These are phyloP conservation scores for Pterocles orientalis DNA, from an alignment of 2,113 vertebrate genomes.

Conservation along the genomic window DNA sequence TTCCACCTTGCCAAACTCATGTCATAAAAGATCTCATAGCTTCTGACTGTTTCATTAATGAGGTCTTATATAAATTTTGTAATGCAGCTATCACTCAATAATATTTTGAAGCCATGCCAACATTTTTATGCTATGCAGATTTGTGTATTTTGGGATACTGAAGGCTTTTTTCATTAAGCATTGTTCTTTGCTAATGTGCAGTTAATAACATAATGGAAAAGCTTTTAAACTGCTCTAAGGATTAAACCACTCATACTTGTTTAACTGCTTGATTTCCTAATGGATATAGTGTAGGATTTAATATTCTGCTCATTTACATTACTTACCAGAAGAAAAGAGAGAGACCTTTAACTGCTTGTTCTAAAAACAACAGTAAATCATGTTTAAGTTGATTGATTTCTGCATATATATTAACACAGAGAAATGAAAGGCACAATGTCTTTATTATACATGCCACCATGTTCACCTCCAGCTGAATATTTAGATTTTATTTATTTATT, in stretches of 20 bases:
- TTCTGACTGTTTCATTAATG: background rate
- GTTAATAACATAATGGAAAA: slow-evolving; percentile 52
- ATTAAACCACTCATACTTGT: slow-evolving; percentile 37
- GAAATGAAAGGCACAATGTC: slow-evolving; percentile 5
- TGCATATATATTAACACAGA: background rate
- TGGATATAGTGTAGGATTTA: slow-evolving; percentile 46
- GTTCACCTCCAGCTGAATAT: background rate
- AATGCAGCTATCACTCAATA: background rate
- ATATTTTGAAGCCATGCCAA: background rate
- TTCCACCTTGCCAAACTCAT: background rate
- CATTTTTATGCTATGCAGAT: background rate
- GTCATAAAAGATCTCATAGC: background rate
- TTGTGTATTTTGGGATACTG: slow-evolving; percentile 20
- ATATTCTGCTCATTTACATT: slow-evolving; percentile 41
- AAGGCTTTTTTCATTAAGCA: slow-evolving; percentile 43
- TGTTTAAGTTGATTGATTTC: slow-evolving; percentile 30
- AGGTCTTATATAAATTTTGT: background rate
- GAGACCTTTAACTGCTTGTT: slow-evolving; percentile 2
- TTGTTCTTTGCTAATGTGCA: slow-evolving; percentile 40
- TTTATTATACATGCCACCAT: background rate
- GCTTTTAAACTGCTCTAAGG: slow-evolving; percentile 40
- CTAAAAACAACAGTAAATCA: slow-evolving; percentile 27
- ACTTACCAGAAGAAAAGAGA: slow-evolving; percentile 9
- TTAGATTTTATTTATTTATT: background rate
- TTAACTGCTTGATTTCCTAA: slow-evolving; percentile 59